A percentile compares a stretch with the other conserved stretches of the same genome.
Conservation (phyloP, 2,797 vertebrate species). For the Thalassophryne amazonica region DNA sequence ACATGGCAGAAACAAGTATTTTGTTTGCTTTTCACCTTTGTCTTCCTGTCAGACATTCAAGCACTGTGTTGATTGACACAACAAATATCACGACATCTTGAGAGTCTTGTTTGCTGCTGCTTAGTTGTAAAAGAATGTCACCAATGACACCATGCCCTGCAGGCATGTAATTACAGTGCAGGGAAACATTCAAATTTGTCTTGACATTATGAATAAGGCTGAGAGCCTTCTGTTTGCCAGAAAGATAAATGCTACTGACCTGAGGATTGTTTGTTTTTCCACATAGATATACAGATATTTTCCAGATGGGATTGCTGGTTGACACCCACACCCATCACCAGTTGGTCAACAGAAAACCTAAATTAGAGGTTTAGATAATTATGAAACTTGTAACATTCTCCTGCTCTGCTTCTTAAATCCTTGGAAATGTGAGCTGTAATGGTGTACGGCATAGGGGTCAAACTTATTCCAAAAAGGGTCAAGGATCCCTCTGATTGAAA, state of each 20-base stretch:
- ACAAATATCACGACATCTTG: no score
- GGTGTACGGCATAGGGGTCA: no score
- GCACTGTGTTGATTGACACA: not conserved
- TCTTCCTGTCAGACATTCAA: not conserved
- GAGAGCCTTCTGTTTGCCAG: constrained; percentile 8
- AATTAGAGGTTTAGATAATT: no score
- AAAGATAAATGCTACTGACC: constrained; percentile 2
- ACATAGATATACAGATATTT: not conserved
- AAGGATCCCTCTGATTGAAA: no score
- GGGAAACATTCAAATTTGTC: not conserved
- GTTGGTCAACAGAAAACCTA: no score
- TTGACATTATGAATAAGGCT: not conserved
- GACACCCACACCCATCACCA: no score
- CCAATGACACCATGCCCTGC: constrained; percentile 1
- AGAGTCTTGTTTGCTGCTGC: no score
- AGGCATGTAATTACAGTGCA: not conserved
- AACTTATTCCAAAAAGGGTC: no score
- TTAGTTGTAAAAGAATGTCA: constrained; percentile 1
- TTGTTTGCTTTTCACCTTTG: constrained; percentile 4
- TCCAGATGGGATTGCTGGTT: not conserved
- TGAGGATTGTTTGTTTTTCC: not conserved
- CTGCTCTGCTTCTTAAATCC: no score
- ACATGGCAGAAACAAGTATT: constrained; percentile 1
- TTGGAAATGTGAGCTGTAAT: no score
- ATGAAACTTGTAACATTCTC: no score